Evolutionary conservation across 2,113 vertebrate species (phyloP).

Genomic region (Periophthalmus modestus): DNA sequence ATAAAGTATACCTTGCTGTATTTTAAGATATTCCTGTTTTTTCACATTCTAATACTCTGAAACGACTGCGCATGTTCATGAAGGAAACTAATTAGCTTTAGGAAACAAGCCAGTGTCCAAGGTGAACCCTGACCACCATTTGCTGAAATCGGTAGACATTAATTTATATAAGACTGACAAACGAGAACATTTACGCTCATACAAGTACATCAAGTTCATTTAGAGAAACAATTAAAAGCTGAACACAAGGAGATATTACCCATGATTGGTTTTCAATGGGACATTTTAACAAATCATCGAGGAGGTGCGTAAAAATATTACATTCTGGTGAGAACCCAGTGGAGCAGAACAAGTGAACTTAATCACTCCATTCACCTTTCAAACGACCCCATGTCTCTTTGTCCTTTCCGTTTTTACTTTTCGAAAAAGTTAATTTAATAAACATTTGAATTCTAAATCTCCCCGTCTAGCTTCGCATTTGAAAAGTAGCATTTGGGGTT

Average conservation of each 20-base stretch:
- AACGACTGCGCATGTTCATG: too few species aligned
- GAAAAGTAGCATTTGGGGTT: slow-evolving; percentile 34
- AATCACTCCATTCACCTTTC: slow-evolving; percentile 1
- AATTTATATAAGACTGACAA: not conserved
- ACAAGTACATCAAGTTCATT: not conserved
- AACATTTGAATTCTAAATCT: not conserved
- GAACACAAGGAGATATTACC: not conserved
- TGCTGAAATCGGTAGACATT: too few species aligned
- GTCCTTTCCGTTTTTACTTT: not conserved
- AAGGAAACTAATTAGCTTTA: not conserved
- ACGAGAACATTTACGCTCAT: not conserved
- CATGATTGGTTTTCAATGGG: not conserved
- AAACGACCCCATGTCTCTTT: not conserved
- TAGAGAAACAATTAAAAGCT: not conserved
- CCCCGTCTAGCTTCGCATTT: slow-evolving; percentile 9
- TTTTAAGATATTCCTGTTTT: too few species aligned
- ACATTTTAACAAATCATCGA: not conserved
- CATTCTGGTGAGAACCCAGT: not conserved
- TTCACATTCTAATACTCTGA: too few species aligned
- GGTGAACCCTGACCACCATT: not conserved
- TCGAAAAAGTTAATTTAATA: slow-evolving; percentile 4
- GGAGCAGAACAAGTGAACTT: slow-evolving; percentile 3
- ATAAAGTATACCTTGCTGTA: too few species aligned
- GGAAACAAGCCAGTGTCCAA: not conserved
- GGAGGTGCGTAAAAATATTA: not conserved